Evolutionary conservation across 92 coral and sea anemone genomes (phyloP), one percentile per base, ranked within the genome.

Genomic region (Desmophyllum pertusum): DNA sequence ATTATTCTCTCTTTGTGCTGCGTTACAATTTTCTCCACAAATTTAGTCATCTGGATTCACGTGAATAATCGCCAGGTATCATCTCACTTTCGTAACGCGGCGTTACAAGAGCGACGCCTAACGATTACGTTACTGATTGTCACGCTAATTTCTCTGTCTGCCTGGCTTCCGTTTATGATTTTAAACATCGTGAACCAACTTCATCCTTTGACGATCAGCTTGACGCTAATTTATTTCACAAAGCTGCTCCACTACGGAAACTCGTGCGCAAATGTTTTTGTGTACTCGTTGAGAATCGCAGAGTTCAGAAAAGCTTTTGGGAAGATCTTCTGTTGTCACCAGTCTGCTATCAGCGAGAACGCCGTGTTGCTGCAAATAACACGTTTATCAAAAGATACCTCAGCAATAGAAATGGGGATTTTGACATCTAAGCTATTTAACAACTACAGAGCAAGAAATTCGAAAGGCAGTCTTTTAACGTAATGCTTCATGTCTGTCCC

Each of bases 231-330:
- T 82, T 73, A 41, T 76, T 45, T 62, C 63, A 37, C 86, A 5
- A 82, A 71, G 59, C 48, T 82, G 37, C 71, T 82, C n/a, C 86
- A 82, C 52, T 82, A 82, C 8, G 86, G 86, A 31, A 82, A 82
- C 71, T 82, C 86, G 59, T 71, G 79, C 69, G 79, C 79, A 55
- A 82, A 82, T 72, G 70, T 82, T 74, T 73, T 82, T 30, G 61
- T 82, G 11, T 82, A 72, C 29, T 50, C 86, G 11, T 17, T 59
- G 57, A 70, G 79, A 45, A 82, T 82, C 53, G 31, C 30, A 18
- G 86, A 82, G 67, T 82, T 82, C 68, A 43, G 79, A 11, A 41
- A 42, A 11, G 38, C 79, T 7, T 53, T 82, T 52, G 43, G 40
- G 69, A 73, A 33, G 35, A 42, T 82, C n/a, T 68, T 15, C 38